Conservation (phyloP, 2,888 invertebrate species). For the Diarsia brunnea region DNA sequence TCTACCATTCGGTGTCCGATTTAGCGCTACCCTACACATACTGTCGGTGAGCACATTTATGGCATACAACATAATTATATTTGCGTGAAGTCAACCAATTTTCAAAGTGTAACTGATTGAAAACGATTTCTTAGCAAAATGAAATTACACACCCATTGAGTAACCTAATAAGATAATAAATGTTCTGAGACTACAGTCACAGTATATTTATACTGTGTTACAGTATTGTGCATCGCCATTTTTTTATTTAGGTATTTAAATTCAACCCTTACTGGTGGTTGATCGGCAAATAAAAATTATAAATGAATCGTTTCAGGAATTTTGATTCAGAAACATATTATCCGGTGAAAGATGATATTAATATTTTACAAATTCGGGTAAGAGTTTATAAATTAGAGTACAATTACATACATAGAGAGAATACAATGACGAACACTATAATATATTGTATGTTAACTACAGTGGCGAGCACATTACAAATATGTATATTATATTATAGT, state of each 20-base stretch:
- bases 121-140: not conserved
- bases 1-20: slow-evolving; percentile 79
- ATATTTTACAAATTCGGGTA: slow-evolving; percentile 70
- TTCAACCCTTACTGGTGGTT: too few relatives aligned
- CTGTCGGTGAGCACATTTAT: slow-evolving; percentile 77
- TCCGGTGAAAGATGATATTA: slow-evolving; percentile 72
- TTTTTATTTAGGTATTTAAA: not conserved
- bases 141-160: not conserved
- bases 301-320: slow-evolving; percentile 70
- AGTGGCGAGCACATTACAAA: too few relatives aligned
- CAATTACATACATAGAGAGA: not conserved
- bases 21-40: slow-evolving; percentile 81
- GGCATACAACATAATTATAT: not conserved
- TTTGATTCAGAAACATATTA: slow-evolving; percentile 77
- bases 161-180: not conserved
- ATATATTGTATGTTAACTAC: not conserved
- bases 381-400: slow-evolving; percentile 21
- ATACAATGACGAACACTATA: not conserved
- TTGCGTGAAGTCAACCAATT: not conserved
- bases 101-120: not conserved
- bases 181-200: not conserved
- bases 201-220: too few relatives aligned
- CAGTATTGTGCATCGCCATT: not conserved
- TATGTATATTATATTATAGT: too few relatives aligned
- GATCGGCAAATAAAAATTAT: too few relatives aligned